Base-by-base conservation (phyloP, 1,140 invertebrate genomes). In the Euura lappo region DNA sequence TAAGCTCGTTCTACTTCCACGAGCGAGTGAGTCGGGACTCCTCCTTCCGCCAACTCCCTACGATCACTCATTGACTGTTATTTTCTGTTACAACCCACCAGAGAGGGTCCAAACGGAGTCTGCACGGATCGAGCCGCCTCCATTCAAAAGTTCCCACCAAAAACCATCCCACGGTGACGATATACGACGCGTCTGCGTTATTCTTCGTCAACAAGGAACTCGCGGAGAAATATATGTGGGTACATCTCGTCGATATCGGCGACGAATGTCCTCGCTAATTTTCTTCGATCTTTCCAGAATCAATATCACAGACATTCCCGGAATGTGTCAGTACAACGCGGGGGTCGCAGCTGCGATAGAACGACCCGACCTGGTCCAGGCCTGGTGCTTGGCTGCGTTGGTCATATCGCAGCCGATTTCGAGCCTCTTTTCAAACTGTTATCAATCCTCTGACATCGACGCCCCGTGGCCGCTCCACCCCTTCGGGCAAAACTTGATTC, bases 241-340 rank as follows among this genome's bases (percentile, higher is more conserved):
- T 92, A 75, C 86, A 89, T 72, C 72, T 28, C 28, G 0, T 28
- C 28, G 28, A 28, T 28, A 28, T 28, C 28, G 28, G 28, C 28
- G 28, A n/a, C 28, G 0, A 28, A 28, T 28, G 28, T 28, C 28
- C 28, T 28, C 28, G 28, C 28, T 28, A 28, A 28, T 28, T 28
- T 28, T 28, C 68, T 44, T 4, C 45, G 73, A 74, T 76, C 71
- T 10, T 83, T 85, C 46, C 80, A 93, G 92, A 45, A 88, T 93
- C 71, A 89, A 92, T 74, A 82, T 84, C 51, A 82, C 83, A 8
- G 89, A 93, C 80, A 86, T 92, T 11, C 80, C 82, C 74, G 89
- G 89, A 6, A 95, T 96, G 89, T 98, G 96, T 84, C 91, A 92
- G 67, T 91, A 91, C 70, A 98, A 98, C 89, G 93, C 93, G 28